These are phyloP conservation scores for Brotula barbata DNA, from an alignment of 2,797 vertebrate genomes.

Conservation along the genomic window DNA sequence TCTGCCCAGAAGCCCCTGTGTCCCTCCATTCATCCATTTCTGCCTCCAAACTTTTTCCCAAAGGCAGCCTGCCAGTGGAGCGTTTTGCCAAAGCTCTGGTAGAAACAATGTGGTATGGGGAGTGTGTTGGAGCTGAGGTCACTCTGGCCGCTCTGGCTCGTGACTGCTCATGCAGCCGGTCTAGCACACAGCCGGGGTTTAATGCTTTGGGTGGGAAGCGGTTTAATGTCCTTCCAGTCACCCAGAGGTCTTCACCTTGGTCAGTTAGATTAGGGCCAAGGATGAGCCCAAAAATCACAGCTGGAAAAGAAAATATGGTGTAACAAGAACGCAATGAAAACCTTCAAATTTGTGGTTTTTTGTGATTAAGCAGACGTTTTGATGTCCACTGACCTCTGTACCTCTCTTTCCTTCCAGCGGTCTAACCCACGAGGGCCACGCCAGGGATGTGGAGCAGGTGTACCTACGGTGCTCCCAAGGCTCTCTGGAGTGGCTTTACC, in stretches of 20 bases:
- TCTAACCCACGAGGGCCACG: conserved; percentile 91
- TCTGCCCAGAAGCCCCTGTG: conserved; percentile 73
- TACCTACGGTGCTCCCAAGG: conserved; percentile 95
- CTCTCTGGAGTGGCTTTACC: conserved; percentile 95
- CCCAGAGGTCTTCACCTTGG: conserved; percentile 60
- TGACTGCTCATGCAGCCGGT: conserved; percentile 80
- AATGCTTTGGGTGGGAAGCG: conserved; percentile 71
- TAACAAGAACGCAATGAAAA: neutral
- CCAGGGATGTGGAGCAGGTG: conserved; percentile 97
- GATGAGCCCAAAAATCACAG: conserved; percentile 46
- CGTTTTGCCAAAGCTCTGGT: conserved; percentile 68
- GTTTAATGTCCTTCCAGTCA: conserved; percentile 47
- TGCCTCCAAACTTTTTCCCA: conserved; percentile 72
- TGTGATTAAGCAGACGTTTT: neutral
- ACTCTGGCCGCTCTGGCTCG: conserved; percentile 71
- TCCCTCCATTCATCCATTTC: conserved; percentile 75
- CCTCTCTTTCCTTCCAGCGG: conserved; percentile 77
- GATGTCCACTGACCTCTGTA: neutral
- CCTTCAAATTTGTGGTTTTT: conserved; percentile 4
- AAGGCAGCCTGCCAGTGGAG: conserved; percentile 73
- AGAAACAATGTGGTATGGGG: conserved; percentile 62
- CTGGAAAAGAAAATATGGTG: neutral
- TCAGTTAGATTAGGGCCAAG: conserved; percentile 38
- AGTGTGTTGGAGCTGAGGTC: conserved; percentile 65
- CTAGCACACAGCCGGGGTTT: conserved; percentile 58